Conservation (phyloP, 2,888 invertebrate genomes). For the Pharmacophagus antenor region DNA sequence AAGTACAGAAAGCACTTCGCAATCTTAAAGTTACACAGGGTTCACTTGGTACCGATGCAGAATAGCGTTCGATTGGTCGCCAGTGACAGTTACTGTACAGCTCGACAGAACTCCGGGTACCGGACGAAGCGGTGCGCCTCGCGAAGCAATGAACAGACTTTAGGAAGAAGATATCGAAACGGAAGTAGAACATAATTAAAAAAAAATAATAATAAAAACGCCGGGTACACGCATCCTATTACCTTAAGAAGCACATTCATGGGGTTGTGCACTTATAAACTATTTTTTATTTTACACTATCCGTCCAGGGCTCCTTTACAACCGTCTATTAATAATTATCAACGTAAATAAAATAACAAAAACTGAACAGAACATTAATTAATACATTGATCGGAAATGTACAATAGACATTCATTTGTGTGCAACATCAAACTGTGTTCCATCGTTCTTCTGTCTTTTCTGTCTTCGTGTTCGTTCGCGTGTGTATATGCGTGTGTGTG, state of each 20-base stretch:
- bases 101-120: conserved; percentile 61
- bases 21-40: too few relatives aligned
- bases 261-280: conserved; percentile 74
- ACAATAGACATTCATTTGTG: conserved; percentile 42
- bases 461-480: conserved; percentile 45
- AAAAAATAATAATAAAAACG: conserved; percentile 46
- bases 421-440: conserved; percentile 33
- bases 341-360: conserved; percentile 43
- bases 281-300: conserved; percentile 53
- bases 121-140: conserved; percentile 74
- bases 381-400: conserved; percentile 41
- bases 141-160: conserved; percentile 66
- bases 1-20: too few relatives aligned
- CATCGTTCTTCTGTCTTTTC: conserved; percentile 37
- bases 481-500: conserved; percentile 43
- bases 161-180: conserved; percentile 58
- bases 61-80: conserved; percentile 55
- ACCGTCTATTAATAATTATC: conserved; percentile 40
- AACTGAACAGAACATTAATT: conserved; percentile 47
- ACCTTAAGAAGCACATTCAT: conserved; percentile 79
- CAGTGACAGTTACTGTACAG: conserved; percentile 55
- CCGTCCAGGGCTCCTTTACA: conserved; percentile 74
- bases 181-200: conserved; percentile 55
- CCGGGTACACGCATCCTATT: conserved; percentile 62
- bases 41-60: too few relatives aligned